Evolutionary conservation across 2,888 invertebrate genomes (phyloP), one percentile per base, ranked within the genome.

Genomic region (Octonoba sinensis): DNA sequence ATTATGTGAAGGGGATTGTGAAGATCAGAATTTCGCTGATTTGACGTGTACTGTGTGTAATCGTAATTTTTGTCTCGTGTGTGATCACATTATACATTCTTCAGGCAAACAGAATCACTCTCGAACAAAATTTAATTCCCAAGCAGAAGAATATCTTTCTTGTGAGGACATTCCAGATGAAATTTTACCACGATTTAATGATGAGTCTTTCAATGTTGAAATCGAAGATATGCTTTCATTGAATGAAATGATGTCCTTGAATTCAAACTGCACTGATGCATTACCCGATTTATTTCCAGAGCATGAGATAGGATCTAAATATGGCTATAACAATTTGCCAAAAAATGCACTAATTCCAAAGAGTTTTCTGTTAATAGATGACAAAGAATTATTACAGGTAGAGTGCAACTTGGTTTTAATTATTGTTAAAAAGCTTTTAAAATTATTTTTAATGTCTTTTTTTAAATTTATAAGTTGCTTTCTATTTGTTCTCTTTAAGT

Each of bases 331-430:
- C 8, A 24, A 20, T 22, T 46, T 22, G n/a, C 62, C 44, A 65
- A 75, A 49, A 70, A 60, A 22, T 15, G 22, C 44, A 18, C 18
- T 8, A 71, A 70, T 64, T 56, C 24, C 71, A 59, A 81, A 85
- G 46, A 88, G 88, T 81, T 88, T 89, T 84, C 83, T 88, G 4
- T 84, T 89, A 20, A 86, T 88, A 44, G 87, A 89, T 86, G 88
- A 88, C 22, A 86, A 86, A 65, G 88, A 88, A 85, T 74, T 82
- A 11, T 78, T 89, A 27, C 86, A 88, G 87, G 88, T 88, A 84
- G 51, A 2, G 44, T 74, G 49, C 36, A n/a, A 20, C 36, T 27
- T 27, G 27, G 3, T 27, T 3, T 27, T 27, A 60, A 81, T 60
- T 72, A 85, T 86, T 36, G 4, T 20, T 51, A 51, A 24, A 22